Evolutionary conservation across 2,113 vertebrate species (phyloP), one percentile per base, ranked within the genome.

Genomic region (Sarotherodon lohbergeri): DNA sequence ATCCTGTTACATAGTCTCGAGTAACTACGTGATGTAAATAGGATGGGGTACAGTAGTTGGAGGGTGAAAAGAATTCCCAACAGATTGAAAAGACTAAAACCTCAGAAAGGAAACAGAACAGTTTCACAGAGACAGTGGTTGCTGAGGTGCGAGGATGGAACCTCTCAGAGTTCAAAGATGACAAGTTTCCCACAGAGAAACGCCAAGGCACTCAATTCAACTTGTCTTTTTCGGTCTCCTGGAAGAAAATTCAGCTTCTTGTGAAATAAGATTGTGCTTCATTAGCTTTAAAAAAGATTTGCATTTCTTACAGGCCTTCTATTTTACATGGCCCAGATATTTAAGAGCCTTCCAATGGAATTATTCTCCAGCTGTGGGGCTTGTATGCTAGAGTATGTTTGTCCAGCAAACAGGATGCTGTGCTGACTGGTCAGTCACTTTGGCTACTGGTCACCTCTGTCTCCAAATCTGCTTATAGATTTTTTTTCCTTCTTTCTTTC

Each of bases 401-500:
- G 93, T 94, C 90, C 88, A 96, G 94, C 95, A 97, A 97, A 97
- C 94, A 97, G 79, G 80, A 88, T 93, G 83, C 92, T 89, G 32
- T 50, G 19, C 8, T 89, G 85, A 88, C 91, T 86, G 85, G 86
- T 46, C 89, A 88, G 89, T 86, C 89, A 84, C 81, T 91, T 91
- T 90, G 83, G 88, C 86, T 4, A 52, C 88, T 89, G 94, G 95
- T 96, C 97, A 96, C 94, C 96, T 94, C 93, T 90, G 94, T 96
- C 94, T 96, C 96, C 95, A 97, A 97, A 98, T 97, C 97, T 97
- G 96, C 96, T 97, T 97, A 98, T 97, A 96, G 97, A 98, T 98
- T 97, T 97, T 95, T 96, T 97, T 97, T 95, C 17, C 32, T 66
- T 66, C 17, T 36, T 66, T 5, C 61, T 39, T 66, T 39, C 61